Conservation (phyloP, 2,797 vertebrate species). For the Astyanax mexicanus region DNA sequence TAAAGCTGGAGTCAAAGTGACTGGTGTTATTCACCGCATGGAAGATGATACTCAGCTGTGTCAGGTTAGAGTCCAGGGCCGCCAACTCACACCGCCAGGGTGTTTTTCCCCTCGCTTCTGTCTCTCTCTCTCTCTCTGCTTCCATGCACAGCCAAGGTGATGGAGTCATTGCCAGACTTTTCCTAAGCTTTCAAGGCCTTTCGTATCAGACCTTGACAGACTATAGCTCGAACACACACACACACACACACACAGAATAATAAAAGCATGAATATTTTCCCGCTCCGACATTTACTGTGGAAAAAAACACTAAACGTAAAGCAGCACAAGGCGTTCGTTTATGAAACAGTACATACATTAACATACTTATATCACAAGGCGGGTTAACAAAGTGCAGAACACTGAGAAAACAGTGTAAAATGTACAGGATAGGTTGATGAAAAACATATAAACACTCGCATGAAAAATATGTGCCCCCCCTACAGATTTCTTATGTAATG, state of each 20-base stretch:
- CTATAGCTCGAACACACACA: neutral
- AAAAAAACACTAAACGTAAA: neutral
- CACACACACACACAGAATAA: neutral
- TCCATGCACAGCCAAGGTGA: constrained; percentile 4
- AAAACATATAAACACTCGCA: too few relatives aligned
- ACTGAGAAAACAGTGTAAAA: too few relatives aligned
- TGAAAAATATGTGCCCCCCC: too few relatives aligned
- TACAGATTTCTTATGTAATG: too few relatives aligned
- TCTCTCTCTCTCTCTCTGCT: neutral
- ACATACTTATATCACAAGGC: too few relatives aligned
- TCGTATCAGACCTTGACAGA: neutral
- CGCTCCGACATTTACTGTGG: neutral
- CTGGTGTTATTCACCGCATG: constrained; percentile 28
- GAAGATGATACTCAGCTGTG: constrained; percentile 27
- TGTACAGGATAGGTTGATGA: too few relatives aligned
- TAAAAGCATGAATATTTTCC: neutral
- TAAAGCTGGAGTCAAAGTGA: constrained; percentile 40
- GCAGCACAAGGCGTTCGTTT: neutral
- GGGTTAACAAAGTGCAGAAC: too few relatives aligned
- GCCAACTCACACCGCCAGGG: neutral
- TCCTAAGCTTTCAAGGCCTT: neutral
- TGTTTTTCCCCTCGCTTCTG: neutral
- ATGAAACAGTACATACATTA: neutral
- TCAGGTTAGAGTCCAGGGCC: constrained; percentile 30
- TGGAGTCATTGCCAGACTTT: neutral